phyloP scores from a whole-genome alignment of 2,888 invertebrate species.

The Harpalus rubripes region DNA sequence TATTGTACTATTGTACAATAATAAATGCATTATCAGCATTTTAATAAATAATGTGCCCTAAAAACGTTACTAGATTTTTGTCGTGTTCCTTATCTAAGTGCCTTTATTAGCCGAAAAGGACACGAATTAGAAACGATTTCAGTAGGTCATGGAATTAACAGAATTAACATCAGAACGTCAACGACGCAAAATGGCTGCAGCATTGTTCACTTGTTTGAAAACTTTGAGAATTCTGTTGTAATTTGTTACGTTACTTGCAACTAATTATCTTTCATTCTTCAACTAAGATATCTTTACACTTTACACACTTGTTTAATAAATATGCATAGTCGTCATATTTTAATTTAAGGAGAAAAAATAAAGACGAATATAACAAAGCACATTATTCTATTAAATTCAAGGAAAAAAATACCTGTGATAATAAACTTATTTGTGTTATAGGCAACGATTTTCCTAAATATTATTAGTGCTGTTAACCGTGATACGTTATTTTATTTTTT shows the following conservation, averaged over 20 bases:
- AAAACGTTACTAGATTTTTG: conserved; percentile 44
- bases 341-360: no score
- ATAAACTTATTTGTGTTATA: no score
- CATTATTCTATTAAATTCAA: no score
- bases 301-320: no score
- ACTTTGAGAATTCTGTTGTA: background rate
- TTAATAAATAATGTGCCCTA: conserved; percentile 48
- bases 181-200: conserved; percentile 21
- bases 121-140: conserved; percentile 61
- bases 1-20: background rate
- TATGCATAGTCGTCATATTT: no score
- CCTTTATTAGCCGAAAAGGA: conserved; percentile 48
- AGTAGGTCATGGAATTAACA: conserved; percentile 60
- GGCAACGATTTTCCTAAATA: no score
- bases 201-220: conserved; percentile 2
- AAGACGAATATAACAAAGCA: no score
- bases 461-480: no score
- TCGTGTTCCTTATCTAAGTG: conserved; percentile 59
- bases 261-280: background rate
- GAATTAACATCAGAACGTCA: conserved; percentile 39
- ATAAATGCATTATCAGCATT: conserved; percentile 12
- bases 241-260: background rate
- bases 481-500: no score
- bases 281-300: no score
- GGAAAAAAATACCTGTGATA: no score